These are phyloP conservation scores for Lithophane semibrunnea DNA, from an alignment of 2,888 invertebrate genomes.

Conservation along the genomic window DNA sequence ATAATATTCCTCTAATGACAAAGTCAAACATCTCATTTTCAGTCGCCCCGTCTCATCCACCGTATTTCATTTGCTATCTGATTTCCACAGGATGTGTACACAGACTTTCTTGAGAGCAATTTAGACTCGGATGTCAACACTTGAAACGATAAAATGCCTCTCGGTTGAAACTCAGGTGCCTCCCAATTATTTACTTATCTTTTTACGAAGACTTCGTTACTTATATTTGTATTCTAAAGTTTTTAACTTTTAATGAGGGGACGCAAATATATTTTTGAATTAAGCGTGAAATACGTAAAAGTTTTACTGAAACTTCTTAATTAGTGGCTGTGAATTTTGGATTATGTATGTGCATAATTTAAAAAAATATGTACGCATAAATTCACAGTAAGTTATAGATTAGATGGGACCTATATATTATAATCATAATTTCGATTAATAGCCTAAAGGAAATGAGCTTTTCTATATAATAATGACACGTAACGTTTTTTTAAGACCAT, in stretches of 20 bases:
- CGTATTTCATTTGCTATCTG: slow-evolving; percentile 61
- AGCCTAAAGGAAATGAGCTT: too few species aligned
- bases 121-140: slow-evolving; percentile 57
- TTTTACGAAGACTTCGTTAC: slow-evolving; percentile 28
- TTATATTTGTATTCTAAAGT: slow-evolving; percentile 41
- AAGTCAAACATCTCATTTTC: slow-evolving; percentile 37
- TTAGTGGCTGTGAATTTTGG: slow-evolving; percentile 5
- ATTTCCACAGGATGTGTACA: slow-evolving; percentile 63
- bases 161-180: slow-evolving; percentile 46
- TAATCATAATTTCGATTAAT: too few species aligned
- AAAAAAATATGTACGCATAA: background rate
- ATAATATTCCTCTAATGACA: slow-evolving; percentile 22
- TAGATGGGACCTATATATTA: too few species aligned
- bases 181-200: slow-evolving; percentile 45
- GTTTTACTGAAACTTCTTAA: slow-evolving; percentile 9
- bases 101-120: slow-evolving; percentile 60
- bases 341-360: too few species aligned
- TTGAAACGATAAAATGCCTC: slow-evolving; percentile 53
- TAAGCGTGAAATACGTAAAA: slow-evolving; percentile 13
- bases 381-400: too few species aligned
- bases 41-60: slow-evolving; percentile 28
- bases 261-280: slow-evolving; percentile 29
- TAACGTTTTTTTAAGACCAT: too few species aligned
- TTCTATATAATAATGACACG: too few species aligned
- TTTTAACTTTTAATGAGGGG: slow-evolving; percentile 31